Conservation (phyloP, 1,140 invertebrate genomes). For the Gryon sp. region DNA sequence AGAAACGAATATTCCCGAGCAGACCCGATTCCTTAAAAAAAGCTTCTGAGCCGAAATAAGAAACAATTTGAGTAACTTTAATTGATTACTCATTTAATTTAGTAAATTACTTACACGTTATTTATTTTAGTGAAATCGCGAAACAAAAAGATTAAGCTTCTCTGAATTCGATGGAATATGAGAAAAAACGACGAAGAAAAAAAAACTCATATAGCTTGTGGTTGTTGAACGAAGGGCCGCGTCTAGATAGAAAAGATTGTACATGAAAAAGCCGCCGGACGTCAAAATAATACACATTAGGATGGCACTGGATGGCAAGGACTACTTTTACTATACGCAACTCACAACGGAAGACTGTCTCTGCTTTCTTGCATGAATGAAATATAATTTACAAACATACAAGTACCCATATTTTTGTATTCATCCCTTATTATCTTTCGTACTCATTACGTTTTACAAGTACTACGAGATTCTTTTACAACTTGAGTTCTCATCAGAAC, state of each 20-base stretch:
- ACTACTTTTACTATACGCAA: slow-evolving; percentile 55
- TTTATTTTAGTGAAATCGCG: no score
- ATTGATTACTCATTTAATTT: no score
- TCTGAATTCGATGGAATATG: no score
- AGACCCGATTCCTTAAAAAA: no score
- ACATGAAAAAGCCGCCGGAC: slow-evolving; percentile 61
- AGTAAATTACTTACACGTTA: no score
- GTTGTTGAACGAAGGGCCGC: slow-evolving; percentile 38
- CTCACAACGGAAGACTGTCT: slow-evolving; percentile 63
- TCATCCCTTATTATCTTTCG: slow-evolving; percentile 46
- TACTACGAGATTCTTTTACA: slow-evolving; percentile 23
- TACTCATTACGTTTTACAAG: slow-evolving; percentile 14
- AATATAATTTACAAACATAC: slow-evolving; percentile 61
- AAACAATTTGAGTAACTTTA: no score
- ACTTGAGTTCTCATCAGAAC: slow-evolving; percentile 28
- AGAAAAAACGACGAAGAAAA: no score
- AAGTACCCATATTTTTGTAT: slow-evolving; percentile 63
- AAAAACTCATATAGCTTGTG: slow-evolving; percentile 54
- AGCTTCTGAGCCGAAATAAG: no score
- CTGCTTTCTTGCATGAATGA: slow-evolving; percentile 69
- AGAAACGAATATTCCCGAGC: no score
- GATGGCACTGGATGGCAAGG: slow-evolving; percentile 36
- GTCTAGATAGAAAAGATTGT: slow-evolving; percentile 10
- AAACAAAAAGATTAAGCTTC: no score
- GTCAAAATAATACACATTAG: slow-evolving; percentile 69